Conservation (phyloP, 2,797 vertebrate species). For the Centroberyx gerrardi region DNA sequence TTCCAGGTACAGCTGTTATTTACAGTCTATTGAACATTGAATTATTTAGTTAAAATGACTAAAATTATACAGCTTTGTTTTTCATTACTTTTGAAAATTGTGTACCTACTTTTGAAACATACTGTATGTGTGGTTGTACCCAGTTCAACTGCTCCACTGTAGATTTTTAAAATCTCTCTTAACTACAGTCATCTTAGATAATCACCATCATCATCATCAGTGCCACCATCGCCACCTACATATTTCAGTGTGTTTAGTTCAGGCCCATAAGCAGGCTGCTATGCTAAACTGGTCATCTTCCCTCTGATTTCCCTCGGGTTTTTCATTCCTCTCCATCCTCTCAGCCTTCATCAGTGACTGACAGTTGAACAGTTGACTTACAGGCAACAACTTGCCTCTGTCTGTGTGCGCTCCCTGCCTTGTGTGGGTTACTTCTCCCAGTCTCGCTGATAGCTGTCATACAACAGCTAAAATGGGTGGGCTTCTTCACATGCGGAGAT, state of each 20-base stretch:
- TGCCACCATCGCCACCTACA: not conserved
- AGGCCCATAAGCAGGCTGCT: not conserved
- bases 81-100: too few relatives aligned
- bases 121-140: not conserved
- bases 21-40: too few relatives aligned
- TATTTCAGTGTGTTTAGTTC: not conserved
- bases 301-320: slow-evolving; percentile 7
- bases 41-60: too few relatives aligned
- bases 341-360: slow-evolving; percentile 23
- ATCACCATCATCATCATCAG: not conserved
- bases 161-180: not conserved
- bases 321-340: slow-evolving; percentile 45
- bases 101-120: too few relatives aligned
- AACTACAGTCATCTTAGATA: slow-evolving; percentile 11
- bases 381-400: slow-evolving; percentile 61
- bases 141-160: not conserved
- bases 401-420: slow-evolving; percentile 31
- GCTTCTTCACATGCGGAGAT: slow-evolving; percentile 66
- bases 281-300: not conserved
- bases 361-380: slow-evolving; percentile 42
- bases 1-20: too few relatives aligned
- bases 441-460: slow-evolving; percentile 56
- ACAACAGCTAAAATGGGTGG: slow-evolving; percentile 61
- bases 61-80: too few relatives aligned
- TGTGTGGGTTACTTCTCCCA: slow-evolving; percentile 39